These are phyloP conservation scores for Muricea muricata DNA, from an alignment of 92 coral and sea anemone species.

Conservation along the genomic window DNA sequence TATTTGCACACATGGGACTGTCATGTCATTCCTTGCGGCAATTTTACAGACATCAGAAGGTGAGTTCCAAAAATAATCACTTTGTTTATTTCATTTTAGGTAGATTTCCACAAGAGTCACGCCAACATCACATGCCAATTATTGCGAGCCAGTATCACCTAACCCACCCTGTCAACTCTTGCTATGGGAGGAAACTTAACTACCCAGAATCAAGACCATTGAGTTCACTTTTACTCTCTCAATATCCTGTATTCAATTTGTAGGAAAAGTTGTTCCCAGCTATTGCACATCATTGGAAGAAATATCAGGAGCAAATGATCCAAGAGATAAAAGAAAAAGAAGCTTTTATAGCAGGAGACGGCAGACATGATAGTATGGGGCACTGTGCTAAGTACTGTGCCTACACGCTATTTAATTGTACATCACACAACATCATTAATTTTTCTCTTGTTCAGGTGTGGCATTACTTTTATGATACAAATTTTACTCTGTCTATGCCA, in stretches of 20 bases:
- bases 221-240: not conserved
- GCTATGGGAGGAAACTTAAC: too few relatives aligned
- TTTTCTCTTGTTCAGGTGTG: conserved; percentile 47
- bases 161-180: too few relatives aligned
- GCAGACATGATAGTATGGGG: conserved; percentile 47
- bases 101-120: too few relatives aligned
- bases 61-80: not conserved
- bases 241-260: not conserved
- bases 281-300: conserved; percentile 27
- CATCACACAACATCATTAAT: conserved; percentile 4
- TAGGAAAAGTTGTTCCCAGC: conserved; percentile 36
- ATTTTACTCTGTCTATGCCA: not conserved
- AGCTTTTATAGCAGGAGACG: conserved; percentile 34
- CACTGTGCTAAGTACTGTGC: too few relatives aligned
- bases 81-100: too few relatives aligned
- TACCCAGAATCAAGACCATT: too few relatives aligned
- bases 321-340: not conserved
- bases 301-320: conserved; percentile 14
- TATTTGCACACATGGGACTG: conserved; percentile 72
- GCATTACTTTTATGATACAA: too few relatives aligned
- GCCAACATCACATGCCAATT: too few relatives aligned
- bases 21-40: conserved; percentile 61
- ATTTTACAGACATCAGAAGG: conserved; percentile 68
- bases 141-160: too few relatives aligned
- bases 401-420: conserved; percentile 29